These are phyloP conservation scores for Acleris laterana DNA, from an alignment of 2,888 invertebrate genomes.

Conservation along the genomic window DNA sequence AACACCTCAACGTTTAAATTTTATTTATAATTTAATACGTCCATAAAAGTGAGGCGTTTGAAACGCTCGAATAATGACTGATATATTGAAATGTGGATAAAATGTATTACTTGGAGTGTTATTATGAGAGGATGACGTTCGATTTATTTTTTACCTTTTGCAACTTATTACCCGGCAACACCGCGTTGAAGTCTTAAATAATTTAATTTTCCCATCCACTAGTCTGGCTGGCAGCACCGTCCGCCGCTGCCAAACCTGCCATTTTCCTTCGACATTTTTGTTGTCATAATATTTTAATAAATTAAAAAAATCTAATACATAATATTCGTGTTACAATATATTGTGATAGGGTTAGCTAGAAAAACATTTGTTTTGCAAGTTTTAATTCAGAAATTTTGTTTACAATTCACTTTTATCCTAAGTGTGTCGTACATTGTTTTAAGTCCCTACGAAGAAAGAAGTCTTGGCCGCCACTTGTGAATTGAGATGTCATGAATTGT, in stretches of 20 bases:
- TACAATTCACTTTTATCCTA: slow-evolving; percentile 11
- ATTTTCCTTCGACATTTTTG: slow-evolving; percentile 31
- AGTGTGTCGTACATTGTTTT: slow-evolving; percentile 29
- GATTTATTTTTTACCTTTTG: too few relatives aligned
- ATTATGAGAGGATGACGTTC: too few relatives aligned
- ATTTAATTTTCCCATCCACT: not conserved
- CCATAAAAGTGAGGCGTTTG: too few relatives aligned
- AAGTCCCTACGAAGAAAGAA: slow-evolving; percentile 29
- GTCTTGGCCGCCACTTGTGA: slow-evolving; percentile 32
- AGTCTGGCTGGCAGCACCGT: slow-evolving; percentile 31
- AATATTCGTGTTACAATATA: not conserved
- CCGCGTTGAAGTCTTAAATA: too few relatives aligned
- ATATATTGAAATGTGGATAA: too few relatives aligned
- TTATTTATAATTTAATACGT: too few relatives aligned
- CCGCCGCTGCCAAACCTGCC: slow-evolving; percentile 34
- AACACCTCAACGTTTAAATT: too few relatives aligned
- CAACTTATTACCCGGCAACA: too few relatives aligned
- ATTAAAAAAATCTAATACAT: slow-evolving; percentile 4
- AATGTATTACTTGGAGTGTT: too few relatives aligned
- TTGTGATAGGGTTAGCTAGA: slow-evolving; percentile 7
- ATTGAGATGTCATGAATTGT: slow-evolving; percentile 34
- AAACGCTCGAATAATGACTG: too few relatives aligned
- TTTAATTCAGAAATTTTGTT: slow-evolving; percentile 24
- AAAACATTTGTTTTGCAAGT: slow-evolving; percentile 5
- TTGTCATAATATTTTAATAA: slow-evolving; percentile 35